Evolutionary conservation across 1,140 invertebrate species (phyloP).

Genomic region (Phocides pigmalion): DNA sequence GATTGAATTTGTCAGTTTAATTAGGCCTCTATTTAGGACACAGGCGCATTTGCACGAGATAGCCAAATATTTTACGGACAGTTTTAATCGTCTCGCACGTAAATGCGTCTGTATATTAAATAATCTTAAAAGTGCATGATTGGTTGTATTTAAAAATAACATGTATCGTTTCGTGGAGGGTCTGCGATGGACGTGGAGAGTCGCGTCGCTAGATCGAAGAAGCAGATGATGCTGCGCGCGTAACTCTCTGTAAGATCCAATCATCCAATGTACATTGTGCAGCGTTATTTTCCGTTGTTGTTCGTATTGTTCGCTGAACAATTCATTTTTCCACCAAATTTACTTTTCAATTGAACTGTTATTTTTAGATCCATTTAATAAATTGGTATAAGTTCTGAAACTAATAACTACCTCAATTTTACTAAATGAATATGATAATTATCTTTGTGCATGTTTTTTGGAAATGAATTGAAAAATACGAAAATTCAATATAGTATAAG

Average conservation of each 20-base stretch:
- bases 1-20: conserved; percentile 60
- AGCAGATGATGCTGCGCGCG: conserved; percentile 21
- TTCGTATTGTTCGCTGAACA: conserved; percentile 47
- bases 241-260: conserved; percentile 58
- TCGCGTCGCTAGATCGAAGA: conserved; percentile 5
- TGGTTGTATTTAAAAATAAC: conserved; percentile 51
- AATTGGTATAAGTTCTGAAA: conserved; percentile 83
- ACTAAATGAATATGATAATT: conserved; percentile 82
- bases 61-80: no score
- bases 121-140: conserved; percentile 47
- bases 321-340: conserved; percentile 58
- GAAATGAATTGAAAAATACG: conserved; percentile 73
- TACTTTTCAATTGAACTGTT: conserved; percentile 72
- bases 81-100: neutral
- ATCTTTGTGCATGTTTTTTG: conserved; percentile 81
- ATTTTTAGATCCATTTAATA: conserved; percentile 77
- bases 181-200: conserved; percentile 23
- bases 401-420: conserved; percentile 83
- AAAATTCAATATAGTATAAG: conserved; percentile 76
- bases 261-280: conserved; percentile 60
- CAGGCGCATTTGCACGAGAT: neutral
- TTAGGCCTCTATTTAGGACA: conserved; percentile 34
- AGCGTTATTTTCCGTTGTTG: conserved; percentile 51
- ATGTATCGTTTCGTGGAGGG: conserved; percentile 15
- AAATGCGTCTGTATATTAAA: neutral